Evolutionary conservation across 2,113 vertebrate genomes (phyloP).

Genomic region (Tympanuchus pallidicinctus): DNA sequence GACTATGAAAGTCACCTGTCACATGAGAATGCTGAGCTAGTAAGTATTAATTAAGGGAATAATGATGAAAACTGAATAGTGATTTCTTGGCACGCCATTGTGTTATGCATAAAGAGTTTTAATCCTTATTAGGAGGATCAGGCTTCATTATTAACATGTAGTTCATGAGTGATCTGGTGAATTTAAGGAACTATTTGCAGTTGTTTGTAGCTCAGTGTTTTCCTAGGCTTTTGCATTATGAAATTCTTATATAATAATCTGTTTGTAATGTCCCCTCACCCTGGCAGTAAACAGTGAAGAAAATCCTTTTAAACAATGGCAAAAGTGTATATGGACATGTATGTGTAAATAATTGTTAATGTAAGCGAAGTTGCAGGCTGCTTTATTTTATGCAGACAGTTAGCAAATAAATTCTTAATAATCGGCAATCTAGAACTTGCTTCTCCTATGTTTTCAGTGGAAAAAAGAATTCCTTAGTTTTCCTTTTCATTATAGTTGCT

Average conservation of each 20-base stretch:
- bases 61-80: neutral
- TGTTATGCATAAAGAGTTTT: neutral
- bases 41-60: conserved; percentile 61
- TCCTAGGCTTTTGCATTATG: neutral
- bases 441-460: neutral
- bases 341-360: neutral
- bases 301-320: neutral
- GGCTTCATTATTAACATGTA: neutral
- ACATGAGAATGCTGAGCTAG: conserved; percentile 88
- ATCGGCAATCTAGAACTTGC: neutral
- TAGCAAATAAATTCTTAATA: neutral
- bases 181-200: neutral
- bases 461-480: neutral
- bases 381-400: neutral
- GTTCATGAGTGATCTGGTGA: neutral
- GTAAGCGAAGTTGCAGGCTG: neutral
- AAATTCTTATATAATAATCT: neutral
- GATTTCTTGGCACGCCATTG: neutral
- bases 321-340: neutral
- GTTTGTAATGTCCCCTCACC: neutral
- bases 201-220: neutral
- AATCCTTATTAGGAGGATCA: neutral
- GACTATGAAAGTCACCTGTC: conserved; percentile 92
- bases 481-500: neutral
- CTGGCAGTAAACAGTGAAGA: neutral